Base-by-base conservation (phyloP, 2,797 vertebrate species). In the Centroberyx gerrardi region DNA sequence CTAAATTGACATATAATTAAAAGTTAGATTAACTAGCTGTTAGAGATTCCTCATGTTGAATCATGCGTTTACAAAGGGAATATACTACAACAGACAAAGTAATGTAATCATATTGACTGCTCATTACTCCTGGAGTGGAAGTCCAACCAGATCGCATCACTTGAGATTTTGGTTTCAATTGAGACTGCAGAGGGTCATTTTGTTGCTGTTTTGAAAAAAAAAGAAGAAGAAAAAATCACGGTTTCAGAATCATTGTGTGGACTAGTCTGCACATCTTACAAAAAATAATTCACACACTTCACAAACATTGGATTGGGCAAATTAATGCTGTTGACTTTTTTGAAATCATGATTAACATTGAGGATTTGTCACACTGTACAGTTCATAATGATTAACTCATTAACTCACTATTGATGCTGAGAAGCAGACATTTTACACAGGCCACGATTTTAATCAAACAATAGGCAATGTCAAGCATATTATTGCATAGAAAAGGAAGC, bases 311-410 rank as follows among this genome's bases (percentile, higher is more conserved):
- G 22, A 62, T 17, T 18, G 17, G 53, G 61, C 12, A 75, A 72
- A 65, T 58, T 29, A 15, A 56, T 81, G 61, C 55, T 44, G 46
- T 76, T 74, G 36, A 70, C 48, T 85, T 74, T 69, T 58, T 75
- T 73, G 17, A 72, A 79, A 65, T 67, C 51, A 61, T 78, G 78
- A 89, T 91, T 82, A 85, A 61, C 59, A 40, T 2, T 72, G 2
- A 55, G 33, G 55, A 22, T 84, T 77, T 80, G 76, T 76, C 36
- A 71, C 64, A 52, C 52, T 71, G 51, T 74, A 67, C 82, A 74
- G 81, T 82, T 87, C 65, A 81, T 67, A 38, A 77, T 76, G 53
- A 53, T 22, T 72, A 70, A 83, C 68, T 86, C 55, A 86, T 74
- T 83, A 78, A 69, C 48, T 67, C 54, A 63, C 62, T 85, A 84